phyloP scores from a whole-genome alignment of 2,113 vertebrate genomes.

The Mastomys natalensis region DNA sequence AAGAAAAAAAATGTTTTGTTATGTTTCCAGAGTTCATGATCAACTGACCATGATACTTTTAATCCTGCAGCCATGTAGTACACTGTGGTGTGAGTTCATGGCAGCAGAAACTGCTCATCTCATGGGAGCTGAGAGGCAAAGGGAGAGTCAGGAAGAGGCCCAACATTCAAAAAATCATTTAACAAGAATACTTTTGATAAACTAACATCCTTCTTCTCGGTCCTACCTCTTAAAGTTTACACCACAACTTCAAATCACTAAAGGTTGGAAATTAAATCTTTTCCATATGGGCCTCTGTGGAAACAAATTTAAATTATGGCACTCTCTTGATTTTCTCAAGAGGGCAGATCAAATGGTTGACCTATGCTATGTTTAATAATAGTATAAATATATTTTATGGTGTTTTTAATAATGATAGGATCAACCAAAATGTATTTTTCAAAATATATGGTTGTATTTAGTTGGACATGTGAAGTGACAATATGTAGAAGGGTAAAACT shows the following conservation, averaged over 20 bases:
- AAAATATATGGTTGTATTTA: background rate
- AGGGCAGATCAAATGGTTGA: background rate
- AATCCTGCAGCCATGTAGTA: background rate
- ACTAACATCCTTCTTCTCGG: background rate
- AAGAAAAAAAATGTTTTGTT: background rate
- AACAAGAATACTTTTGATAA: background rate
- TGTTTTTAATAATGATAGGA: background rate
- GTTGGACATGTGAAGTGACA: background rate
- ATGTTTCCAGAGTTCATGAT: background rate
- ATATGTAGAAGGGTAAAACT: background rate
- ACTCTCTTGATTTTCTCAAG: background rate
- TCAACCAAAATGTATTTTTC: background rate
- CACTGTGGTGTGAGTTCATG: background rate
- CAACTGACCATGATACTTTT: background rate
- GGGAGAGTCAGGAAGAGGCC: background rate
- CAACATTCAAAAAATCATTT: background rate
- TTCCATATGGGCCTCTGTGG: background rate
- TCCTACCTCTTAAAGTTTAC: background rate
- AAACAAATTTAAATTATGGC: background rate
- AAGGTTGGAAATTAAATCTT: background rate
- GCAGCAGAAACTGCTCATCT: background rate
- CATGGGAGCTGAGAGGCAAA: background rate
- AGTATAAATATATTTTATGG: background rate
- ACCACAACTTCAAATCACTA: background rate
- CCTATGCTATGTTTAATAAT: background rate